Evolutionary conservation across 2,888 invertebrate genomes (phyloP).

Genomic region (Unio delphinus): DNA sequence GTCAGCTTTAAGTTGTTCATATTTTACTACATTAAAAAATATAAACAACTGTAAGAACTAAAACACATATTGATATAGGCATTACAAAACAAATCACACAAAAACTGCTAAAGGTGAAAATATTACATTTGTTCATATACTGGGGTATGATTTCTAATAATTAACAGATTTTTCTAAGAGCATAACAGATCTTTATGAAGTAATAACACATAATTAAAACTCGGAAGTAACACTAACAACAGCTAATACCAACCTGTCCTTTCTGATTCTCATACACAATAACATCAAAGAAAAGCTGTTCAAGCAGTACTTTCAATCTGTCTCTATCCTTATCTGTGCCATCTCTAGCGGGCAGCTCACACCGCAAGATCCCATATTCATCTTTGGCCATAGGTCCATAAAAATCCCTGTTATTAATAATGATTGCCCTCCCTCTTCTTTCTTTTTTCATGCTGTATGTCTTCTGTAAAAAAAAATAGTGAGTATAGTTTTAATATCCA

Average conservation of each 20-base stretch:
- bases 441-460: conserved; percentile 35
- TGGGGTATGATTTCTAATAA: no score
- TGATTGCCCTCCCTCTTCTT: conserved; percentile 33
- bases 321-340: conserved; percentile 39
- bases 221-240: no score
- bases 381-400: conserved; percentile 21
- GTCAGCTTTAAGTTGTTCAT: no score
- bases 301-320: conserved; percentile 22
- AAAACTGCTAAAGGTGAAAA: no score
- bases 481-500: neutral
- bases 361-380: conserved; percentile 10
- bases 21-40: no score
- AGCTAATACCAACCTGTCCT: conserved; percentile 11
- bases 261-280: conserved; percentile 11
- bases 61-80: no score
- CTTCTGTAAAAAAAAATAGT: conserved; percentile 24
- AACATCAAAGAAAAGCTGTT: conserved; percentile 36
- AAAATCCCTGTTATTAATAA: conserved; percentile 38
- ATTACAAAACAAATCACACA: no score
- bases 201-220: no score
- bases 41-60: no score
- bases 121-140: no score
- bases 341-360: conserved; percentile 17
- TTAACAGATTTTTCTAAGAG: no score
- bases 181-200: no score